phyloP scores from a whole-genome alignment of 1,140 invertebrate species.

The Drosophila funebris region DNA sequence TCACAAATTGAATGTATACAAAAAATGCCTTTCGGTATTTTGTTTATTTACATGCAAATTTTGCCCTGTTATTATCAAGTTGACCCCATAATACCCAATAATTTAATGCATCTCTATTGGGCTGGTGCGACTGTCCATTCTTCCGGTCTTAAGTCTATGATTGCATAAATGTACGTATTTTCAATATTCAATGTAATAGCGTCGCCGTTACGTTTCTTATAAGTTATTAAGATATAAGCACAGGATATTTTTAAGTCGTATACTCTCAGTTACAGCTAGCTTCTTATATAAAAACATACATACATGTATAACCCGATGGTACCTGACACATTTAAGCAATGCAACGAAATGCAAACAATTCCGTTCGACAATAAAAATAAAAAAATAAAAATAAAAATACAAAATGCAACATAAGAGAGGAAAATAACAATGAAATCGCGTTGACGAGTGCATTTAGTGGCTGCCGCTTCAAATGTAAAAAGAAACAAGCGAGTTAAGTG shows the following conservation, averaged over 20 bases:
- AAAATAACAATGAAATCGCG: constrained; percentile 11
- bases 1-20: neutral
- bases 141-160: neutral
- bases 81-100: neutral
- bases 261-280: neutral
- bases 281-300: neutral
- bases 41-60: neutral
- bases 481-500: neutral
- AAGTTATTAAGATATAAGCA: too few relatives aligned
- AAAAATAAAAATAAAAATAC: constrained; percentile 4
- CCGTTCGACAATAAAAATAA: constrained; percentile 10
- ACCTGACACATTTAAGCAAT: constrained; percentile 26
- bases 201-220: too few relatives aligned
- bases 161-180: too few relatives aligned
- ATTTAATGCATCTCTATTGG: neutral
- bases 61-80: constrained; percentile 1
- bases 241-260: neutral
- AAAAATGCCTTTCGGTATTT: neutral
- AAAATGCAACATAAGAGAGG: constrained; percentile 22
- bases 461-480: neutral
- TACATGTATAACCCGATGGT: constrained; percentile 3
- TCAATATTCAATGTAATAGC: too few relatives aligned
- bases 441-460: constrained; percentile 1
- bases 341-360: constrained; percentile 32
- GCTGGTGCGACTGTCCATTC: neutral